phyloP scores from a whole-genome alignment of 2,797 vertebrate species.

The Leptodactylus fallax region DNA sequence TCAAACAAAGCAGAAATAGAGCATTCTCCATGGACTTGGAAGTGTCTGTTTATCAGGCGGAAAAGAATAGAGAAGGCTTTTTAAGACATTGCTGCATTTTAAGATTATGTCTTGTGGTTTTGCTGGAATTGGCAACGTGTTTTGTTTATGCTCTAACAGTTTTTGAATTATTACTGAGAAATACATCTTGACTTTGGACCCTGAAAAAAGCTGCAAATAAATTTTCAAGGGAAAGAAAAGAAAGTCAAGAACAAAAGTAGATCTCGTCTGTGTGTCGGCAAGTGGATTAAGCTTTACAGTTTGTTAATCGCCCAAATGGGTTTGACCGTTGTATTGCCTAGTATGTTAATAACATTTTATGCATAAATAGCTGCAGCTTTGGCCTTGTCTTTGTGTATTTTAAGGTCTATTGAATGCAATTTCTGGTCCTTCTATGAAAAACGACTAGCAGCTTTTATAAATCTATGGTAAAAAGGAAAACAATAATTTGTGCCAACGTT shows the following conservation, averaged over 20 bases:
- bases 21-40: conserved; percentile 25
- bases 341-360: neutral
- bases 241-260: neutral
- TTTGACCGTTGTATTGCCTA: neutral
- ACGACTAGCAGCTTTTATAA: neutral
- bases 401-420: neutral
- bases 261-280: neutral
- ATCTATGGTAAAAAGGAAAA: neutral
- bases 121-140: conserved; percentile 42
- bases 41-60: conserved; percentile 52
- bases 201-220: conserved; percentile 24
- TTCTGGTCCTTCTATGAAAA: neutral
- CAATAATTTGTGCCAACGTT: too few species aligned
- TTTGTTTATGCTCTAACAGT: conserved; percentile 55
- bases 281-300: conserved; percentile 22
- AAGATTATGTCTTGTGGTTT: conserved; percentile 52
- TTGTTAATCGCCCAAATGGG: conserved; percentile 27
- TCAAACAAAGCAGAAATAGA: conserved; percentile 59
- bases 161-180: conserved; percentile 39
- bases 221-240: neutral
- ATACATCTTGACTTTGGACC: conserved; percentile 38
- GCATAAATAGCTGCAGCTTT: conserved; percentile 8
- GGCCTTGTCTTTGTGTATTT: neutral
- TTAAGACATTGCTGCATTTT: conserved; percentile 53
- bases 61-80: conserved; percentile 27